phyloP scores from a whole-genome alignment of 2,113 vertebrate species.

The Paramormyrops kingsleyae region DNA sequence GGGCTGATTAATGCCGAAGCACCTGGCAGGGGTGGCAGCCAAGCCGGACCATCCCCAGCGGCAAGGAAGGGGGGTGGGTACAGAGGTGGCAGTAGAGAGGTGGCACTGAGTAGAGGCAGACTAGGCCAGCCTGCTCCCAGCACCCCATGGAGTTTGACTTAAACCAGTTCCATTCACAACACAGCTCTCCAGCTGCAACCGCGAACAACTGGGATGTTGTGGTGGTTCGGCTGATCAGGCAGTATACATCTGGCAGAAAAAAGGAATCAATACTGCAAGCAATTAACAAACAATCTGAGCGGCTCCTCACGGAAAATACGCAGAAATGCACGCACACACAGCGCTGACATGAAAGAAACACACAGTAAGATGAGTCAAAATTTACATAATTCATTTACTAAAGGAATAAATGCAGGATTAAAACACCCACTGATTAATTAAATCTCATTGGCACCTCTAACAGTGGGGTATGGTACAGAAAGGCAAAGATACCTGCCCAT shows the following conservation, averaged over 20 bases:
- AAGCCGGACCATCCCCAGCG: slow-evolving; percentile 58
- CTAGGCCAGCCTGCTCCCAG: slow-evolving; percentile 19
- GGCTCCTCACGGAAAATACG: slow-evolving; percentile 26
- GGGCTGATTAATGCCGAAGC: slow-evolving; percentile 69
- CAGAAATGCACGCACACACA: neutral
- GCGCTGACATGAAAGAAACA: neutral
- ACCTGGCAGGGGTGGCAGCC: slow-evolving; percentile 61
- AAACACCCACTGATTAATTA: neutral
- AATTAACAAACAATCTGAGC: slow-evolving; percentile 51
- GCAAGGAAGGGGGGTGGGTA: slow-evolving; percentile 29
- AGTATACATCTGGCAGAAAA: slow-evolving; percentile 52
- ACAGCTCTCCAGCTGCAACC: neutral
- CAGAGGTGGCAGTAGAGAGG: neutral
- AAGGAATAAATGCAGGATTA: neutral
- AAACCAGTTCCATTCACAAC: neutral
- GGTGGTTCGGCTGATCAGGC: slow-evolving; percentile 32
- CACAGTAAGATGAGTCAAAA: neutral
- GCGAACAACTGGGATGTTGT: neutral
- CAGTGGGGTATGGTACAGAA: neutral
- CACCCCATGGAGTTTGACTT: neutral
- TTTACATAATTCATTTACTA: slow-evolving; percentile 1
- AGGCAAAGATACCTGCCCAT: neutral
- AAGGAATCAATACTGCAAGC: slow-evolving; percentile 53
- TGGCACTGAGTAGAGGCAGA: neutral
- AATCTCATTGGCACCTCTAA: neutral